phyloP scores from a whole-genome alignment of 1,140 invertebrate species.

The Polypedilum vanderplanki region DNA sequence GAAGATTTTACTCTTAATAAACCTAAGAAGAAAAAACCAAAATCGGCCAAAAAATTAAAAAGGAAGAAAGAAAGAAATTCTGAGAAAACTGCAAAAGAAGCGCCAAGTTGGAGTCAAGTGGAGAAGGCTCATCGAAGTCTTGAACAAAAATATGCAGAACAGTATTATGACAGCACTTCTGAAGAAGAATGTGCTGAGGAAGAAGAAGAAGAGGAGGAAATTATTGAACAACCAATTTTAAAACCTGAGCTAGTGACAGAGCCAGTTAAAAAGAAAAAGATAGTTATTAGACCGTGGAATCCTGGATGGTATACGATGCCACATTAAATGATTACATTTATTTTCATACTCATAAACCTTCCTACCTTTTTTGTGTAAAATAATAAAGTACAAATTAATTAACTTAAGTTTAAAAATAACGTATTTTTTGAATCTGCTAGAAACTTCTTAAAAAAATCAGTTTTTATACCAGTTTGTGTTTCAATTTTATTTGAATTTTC shows the following conservation, averaged over 20 bases:
- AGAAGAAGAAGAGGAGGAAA: neutral
- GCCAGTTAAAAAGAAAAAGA: slow-evolving; percentile 6
- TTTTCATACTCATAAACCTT: neutral
- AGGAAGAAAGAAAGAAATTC: too few relatives aligned
- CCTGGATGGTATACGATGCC: neutral
- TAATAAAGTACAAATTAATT: slow-evolving; percentile 11
- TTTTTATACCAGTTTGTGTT: neutral
- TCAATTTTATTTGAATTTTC: neutral
- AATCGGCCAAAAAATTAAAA: too few relatives aligned
- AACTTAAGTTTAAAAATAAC: too few relatives aligned
- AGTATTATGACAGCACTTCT: neutral
- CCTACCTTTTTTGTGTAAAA: neutral
- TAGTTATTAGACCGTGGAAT: neutral
- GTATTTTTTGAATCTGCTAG: too few relatives aligned
- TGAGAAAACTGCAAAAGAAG: too few relatives aligned
- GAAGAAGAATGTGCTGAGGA: neutral
- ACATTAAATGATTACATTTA: neutral
- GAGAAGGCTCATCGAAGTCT: too few relatives aligned
- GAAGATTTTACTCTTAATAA: neutral
- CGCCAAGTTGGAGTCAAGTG: too few relatives aligned
- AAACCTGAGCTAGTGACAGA: neutral
- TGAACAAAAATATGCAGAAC: too few relatives aligned
- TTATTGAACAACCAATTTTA: neutral
- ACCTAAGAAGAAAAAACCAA: neutral
- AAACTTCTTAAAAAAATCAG: too few relatives aligned